Evolutionary conservation across 1,140 invertebrate species (phyloP).

Genomic region (Glossosoma conforme): DNA sequence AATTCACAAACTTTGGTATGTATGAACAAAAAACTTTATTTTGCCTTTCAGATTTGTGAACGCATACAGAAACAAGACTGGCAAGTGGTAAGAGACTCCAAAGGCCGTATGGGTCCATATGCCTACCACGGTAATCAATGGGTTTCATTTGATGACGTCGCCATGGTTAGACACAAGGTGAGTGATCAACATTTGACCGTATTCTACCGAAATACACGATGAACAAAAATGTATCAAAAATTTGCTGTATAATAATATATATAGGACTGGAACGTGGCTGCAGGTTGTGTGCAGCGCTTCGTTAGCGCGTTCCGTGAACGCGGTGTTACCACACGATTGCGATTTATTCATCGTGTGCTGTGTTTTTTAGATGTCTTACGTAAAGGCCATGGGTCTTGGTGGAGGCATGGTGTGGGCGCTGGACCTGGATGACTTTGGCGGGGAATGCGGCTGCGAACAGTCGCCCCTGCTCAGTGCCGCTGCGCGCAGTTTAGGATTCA

Average conservation of each 20-base stretch:
- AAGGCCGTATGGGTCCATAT: slow-evolving; percentile 70
- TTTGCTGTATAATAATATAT: too few species aligned
- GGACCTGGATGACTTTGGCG: slow-evolving; percentile 68
- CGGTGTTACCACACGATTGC: neutral
- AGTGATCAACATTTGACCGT: neutral
- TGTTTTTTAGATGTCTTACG: slow-evolving; percentile 56
- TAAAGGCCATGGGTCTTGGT: slow-evolving; percentile 68
- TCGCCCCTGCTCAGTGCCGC: slow-evolving; percentile 76
- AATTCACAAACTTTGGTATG: neutral
- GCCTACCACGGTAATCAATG: slow-evolving; percentile 71
- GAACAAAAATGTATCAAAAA: too few species aligned
- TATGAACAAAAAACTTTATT: neutral
- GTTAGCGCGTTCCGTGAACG: too few species aligned
- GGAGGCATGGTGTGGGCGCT: slow-evolving; percentile 88
- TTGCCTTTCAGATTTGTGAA: slow-evolving; percentile 57
- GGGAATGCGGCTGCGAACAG: slow-evolving; percentile 70
- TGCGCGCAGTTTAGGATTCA: slow-evolving; percentile 36
- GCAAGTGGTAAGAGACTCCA: slow-evolving; percentile 61
- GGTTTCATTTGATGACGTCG: slow-evolving; percentile 79
- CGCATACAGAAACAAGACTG: slow-evolving; percentile 60
- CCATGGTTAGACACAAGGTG: slow-evolving; percentile 64
- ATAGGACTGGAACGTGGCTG: too few species aligned
- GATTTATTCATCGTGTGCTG: neutral
- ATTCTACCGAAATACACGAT: too few species aligned
- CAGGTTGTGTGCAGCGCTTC: too few species aligned